Evolutionary conservation across 2,113 vertebrate species (phyloP), one percentile per base, ranked within the genome.

Genomic region (Chelonoidis abingdonii): DNA sequence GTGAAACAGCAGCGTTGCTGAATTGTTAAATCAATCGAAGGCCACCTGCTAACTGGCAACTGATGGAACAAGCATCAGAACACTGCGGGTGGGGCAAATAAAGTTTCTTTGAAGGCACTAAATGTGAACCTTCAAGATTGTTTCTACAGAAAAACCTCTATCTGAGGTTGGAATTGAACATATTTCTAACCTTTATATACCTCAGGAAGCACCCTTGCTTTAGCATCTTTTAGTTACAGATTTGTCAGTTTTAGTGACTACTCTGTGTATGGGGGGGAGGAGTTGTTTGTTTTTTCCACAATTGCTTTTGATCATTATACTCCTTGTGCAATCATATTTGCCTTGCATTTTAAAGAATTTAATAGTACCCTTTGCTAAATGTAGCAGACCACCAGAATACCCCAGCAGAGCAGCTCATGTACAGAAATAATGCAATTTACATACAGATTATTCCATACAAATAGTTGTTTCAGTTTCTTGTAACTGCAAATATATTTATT

Each of bases 391-490:
- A 86, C 75, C 94, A 93, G 90, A 94, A 27, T 87, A 50, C 41
- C 83, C 65, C 47, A 47, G 85, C n/a, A 52, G 87, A 69, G 94
- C 91, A 94, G 87, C 81, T 88, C 80, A 95, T 13, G 53, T 38
- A 53, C 93, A 92, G 87, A 96, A 95, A 80, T 87, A 95, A 95
- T 89, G 92, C 85, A 49, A 76, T 92, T 95, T 84, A 96, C 72
- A 83, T 88, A 88, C 86, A 95, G 95, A 94, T 93, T 93, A 93
- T 95, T 97, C 87, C 95, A 94, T 87, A 92, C 95, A 57, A 81
- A 93, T 38, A 2, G 3, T 80, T 14, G 12, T 54, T 86, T 92
- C 4, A 72, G 83, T 94, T 90, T 83, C 57, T 56, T 88, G 49
- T 54, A 59, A 22, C 83, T 92, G 80, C 41, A 72, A 87, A 92